Conservation (phyloP, 2,113 vertebrate genomes). For the Nestor notabilis region DNA sequence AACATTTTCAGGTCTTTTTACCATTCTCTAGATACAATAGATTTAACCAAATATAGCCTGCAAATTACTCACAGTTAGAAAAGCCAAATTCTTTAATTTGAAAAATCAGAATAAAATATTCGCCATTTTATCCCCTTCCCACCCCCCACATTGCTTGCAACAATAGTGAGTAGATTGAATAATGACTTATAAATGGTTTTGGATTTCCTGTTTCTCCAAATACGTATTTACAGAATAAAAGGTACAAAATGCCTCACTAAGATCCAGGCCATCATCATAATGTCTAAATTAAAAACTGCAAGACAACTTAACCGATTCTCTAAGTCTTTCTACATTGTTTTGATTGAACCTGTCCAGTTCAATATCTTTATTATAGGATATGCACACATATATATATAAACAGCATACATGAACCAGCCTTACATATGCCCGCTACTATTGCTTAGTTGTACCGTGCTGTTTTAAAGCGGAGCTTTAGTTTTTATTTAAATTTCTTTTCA, state of each 20-base stretch:
- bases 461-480: background rate
- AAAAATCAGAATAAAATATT: background rate
- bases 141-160: fast-evolving
- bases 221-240: background rate
- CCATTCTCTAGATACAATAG: background rate
- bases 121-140: background rate
- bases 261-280: background rate
- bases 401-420: background rate
- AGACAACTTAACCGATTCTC: background rate
- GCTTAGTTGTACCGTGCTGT: background rate
- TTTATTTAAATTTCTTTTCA: background rate
- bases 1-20: fast-evolving
- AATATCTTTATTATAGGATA: background rate
- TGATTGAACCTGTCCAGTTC: background rate
- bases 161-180: background rate
- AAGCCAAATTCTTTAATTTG: background rate
- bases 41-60: background rate
- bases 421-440: background rate
- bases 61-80: background rate
- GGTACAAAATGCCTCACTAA: fast-evolving
- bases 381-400: background rate
- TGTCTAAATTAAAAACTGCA: background rate
- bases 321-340: background rate
- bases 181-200: background rate
- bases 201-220: background rate